These are phyloP conservation scores for Neostethus bicornis DNA, from an alignment of 2,797 vertebrate genomes.

Conservation along the genomic window DNA sequence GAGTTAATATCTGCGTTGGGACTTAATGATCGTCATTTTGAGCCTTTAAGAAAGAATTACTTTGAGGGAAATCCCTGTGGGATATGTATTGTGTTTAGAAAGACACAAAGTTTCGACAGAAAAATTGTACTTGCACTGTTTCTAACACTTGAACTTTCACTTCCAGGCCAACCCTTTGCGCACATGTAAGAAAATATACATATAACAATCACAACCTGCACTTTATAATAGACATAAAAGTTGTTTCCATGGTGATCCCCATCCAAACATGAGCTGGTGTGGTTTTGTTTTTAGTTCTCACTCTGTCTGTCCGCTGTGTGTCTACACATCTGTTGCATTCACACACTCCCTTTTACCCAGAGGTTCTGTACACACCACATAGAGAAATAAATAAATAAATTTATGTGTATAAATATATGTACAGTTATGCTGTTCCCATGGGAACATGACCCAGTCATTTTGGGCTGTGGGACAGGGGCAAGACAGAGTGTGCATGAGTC, in stretches of 20 bases:
- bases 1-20: conserved; percentile 31
- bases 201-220: conserved; percentile 48
- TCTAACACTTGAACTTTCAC: conserved; percentile 26
- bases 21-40: conserved; percentile 48
- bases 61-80: conserved; percentile 24
- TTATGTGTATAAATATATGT: conserved; percentile 79
- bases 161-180: conserved; percentile 41
- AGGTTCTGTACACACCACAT: conserved; percentile 66
- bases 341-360: conserved; percentile 63
- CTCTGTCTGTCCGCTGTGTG: conserved; percentile 31
- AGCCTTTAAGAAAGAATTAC: conserved; percentile 38
- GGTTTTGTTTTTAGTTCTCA: conserved; percentile 24
- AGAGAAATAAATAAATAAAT: conserved; percentile 76
- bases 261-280: conserved; percentile 54
- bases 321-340: conserved; percentile 61
- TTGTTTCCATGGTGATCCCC: conserved; percentile 51
- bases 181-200: conserved; percentile 65
- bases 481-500: conserved; percentile 47
- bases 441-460: conserved; percentile 60
- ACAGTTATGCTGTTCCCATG: conserved; percentile 60
- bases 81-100: conserved; percentile 13
- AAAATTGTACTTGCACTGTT: conserved; percentile 50
- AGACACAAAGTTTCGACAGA: conserved; percentile 23
- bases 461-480: conserved; percentile 39
- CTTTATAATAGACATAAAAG: conserved; percentile 47